Base-by-base conservation (phyloP, 2,888 invertebrate species). In the Neria commutata region DNA sequence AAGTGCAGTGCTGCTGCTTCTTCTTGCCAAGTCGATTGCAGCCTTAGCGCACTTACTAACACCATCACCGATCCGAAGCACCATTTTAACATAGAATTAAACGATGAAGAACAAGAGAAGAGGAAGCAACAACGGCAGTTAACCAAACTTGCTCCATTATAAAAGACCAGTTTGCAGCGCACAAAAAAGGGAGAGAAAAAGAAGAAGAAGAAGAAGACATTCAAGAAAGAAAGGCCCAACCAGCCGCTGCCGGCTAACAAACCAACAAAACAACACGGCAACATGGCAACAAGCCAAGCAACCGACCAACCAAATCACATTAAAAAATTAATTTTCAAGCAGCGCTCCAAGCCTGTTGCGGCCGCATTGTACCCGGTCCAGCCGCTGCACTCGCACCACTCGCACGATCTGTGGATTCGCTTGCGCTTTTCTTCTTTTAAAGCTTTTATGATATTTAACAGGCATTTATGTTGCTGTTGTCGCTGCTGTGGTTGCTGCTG, bases 261-360 rank as follows among this genome's bases (percentile, higher is more conserved):
- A 17, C 16, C 26, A 50, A 29, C 17, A 33, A 23, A 37, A 34
- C 26, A 26, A 49, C 29, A 49, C 34, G 33, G 10, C 6, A 23
- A 49, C 48, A 23, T 17, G 16, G 16, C 17, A 37, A 14, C 51
- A 10, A n/a, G 17, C 21, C 48, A 21, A 4, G 55, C 52, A 59
- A 67, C 66, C 74, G 54, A 55, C 66, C 69, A 76, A 75, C 68
- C 65, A 66, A 67, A 66, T 60, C 63, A 62, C 65, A 65, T 68
- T 65, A 70, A 74, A n/a, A 73, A 76, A 76, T 76, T 75, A 75
- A 75, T 73, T 75, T 76, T 70, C 49, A 16, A 25, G 29, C 16
- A 23, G 25, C 3, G 26, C 16, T 25, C 5, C 5, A 46, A 46
- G 48, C 48, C 48, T 48, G 48, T 48, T 48, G 23, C 25, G 42